Evolutionary conservation across 2,113 vertebrate species (phyloP), one percentile per base, ranked within the genome.

Genomic region (Collichthys lucidus): DNA sequence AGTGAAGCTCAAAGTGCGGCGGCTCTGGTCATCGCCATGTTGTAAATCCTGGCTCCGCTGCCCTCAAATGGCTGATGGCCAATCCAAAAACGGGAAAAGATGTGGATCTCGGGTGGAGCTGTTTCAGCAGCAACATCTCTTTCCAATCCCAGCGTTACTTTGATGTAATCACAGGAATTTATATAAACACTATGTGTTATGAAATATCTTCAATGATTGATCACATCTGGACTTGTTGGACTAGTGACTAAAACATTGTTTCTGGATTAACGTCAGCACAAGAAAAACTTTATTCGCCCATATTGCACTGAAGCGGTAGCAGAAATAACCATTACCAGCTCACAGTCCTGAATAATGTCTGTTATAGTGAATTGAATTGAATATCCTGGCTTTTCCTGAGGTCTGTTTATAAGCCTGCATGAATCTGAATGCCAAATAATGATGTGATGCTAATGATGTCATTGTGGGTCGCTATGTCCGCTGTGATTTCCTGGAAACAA

Each of bases 401-500:
- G 9, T 8, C n/a, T 3, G 57, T 29, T 35, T 60, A 9, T 26
- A 26, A 57, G 73, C 59, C 16, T 70, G 31, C 19, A 20, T 31
- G 47, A 55, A 55, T 9, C 31, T 24, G 10, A 64, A 56, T 40
- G 59, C 62, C 8, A 75, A 50, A 52, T 11, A 60, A 49, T 81
- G 5, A 59, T 67, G 61, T 64, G 26, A 16, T 74, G 20, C 31
- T 31, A 24, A 50, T 67, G 56, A 79, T 65, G 35, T 66, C 49
- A 79, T 46, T 68, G n/a, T 75, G 26, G 19, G 63, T 74, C 77
- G 71, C 11, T 35, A 17, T 47, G 26, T 40, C 29, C 61, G 15
- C 49, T 66, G 55, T 80, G 68, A 74, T 64, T 77, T 74, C 56
- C 46, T 69, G 57, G 63, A 79, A 26, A 35, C 9, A 9, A 65